phyloP scores from a whole-genome alignment of 2,797 vertebrate species.

The Ambastaia sidthimunki region DNA sequence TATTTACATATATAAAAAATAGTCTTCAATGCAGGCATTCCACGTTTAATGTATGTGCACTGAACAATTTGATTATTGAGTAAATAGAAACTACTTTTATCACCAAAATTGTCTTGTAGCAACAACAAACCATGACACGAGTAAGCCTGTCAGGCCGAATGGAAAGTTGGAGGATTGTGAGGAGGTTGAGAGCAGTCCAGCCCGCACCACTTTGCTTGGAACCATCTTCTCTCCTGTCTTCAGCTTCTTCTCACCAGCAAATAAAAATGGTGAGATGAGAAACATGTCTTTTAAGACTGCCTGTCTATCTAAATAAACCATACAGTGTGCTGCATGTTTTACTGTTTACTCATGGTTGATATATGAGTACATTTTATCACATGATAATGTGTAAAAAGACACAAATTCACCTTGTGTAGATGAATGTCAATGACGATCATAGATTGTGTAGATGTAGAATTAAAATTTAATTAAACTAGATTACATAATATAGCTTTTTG shows the following conservation, averaged over 20 bases:
- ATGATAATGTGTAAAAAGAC: background rate
- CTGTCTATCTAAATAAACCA: background rate
- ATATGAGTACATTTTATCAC: background rate
- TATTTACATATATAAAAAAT: too few species aligned
- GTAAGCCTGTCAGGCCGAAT: slow-evolving; percentile 90
- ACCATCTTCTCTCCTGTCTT: slow-evolving; percentile 99
- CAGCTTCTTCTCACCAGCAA: slow-evolving; percentile 98
- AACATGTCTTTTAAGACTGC: background rate
- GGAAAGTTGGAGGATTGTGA: slow-evolving; percentile 89
- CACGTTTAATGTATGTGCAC: too few species aligned
- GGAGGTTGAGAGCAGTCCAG: slow-evolving; percentile 82
- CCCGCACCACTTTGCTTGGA: slow-evolving; percentile 92
- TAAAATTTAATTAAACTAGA: background rate
- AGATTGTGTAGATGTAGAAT: background rate
- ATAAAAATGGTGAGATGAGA: slow-evolving; percentile 88
- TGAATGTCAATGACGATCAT: background rate
- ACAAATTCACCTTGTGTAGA: background rate
- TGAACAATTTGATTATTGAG: too few species aligned
- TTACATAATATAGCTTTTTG: background rate
- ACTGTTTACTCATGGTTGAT: background rate
- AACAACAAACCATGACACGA: slow-evolving; percentile 91
- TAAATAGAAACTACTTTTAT: background rate
- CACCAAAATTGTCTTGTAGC: slow-evolving; percentile 66
- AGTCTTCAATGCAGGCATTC: too few species aligned
- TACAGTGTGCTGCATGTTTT: too few species aligned